These are phyloP conservation scores for Thunnus maccoyii DNA, from an alignment of 2,113 vertebrate genomes.

Conservation along the genomic window DNA sequence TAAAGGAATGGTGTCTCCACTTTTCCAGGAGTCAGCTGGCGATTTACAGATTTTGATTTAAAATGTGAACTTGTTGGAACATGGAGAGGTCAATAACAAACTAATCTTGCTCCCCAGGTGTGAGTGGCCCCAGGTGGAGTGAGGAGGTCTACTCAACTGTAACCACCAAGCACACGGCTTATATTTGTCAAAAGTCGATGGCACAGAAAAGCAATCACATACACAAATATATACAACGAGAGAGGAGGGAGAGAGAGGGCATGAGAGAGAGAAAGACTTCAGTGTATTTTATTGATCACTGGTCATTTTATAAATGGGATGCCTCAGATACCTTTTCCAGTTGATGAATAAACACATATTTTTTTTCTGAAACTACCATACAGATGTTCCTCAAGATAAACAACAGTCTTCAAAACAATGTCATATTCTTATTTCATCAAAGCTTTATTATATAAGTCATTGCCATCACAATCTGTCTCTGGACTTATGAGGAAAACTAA, in stretches of 20 bases:
- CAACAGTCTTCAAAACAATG: slow-evolving; percentile 11
- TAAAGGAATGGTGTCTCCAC: too few relatives aligned
- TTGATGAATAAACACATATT: slow-evolving; percentile 15
- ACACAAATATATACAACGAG: neutral
- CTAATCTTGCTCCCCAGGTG: too few relatives aligned
- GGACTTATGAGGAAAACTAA: slow-evolving; percentile 30
- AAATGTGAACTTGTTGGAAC: neutral
- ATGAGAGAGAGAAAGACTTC: neutral
- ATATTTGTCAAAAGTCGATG: neutral
- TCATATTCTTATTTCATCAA: slow-evolving; percentile 6
- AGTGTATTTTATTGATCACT: neutral
- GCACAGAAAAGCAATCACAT: neutral
- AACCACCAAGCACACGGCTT: neutral
- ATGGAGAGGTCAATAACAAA: too few relatives aligned
- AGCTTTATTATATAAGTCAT: slow-evolving; percentile 1
- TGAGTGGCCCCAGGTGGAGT: neutral
- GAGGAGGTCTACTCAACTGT: neutral
- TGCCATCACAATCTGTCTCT: slow-evolving; percentile 5
- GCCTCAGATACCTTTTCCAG: neutral
- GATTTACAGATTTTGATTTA: neutral
- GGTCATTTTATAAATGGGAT: neutral
- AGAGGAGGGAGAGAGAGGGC: neutral
- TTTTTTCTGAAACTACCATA: neutral
- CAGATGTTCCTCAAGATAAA: slow-evolving; percentile 20
- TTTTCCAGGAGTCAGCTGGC: too few relatives aligned